Evolutionary conservation across 2,113 vertebrate genomes (phyloP).

Genomic region (Labeo catla): DNA sequence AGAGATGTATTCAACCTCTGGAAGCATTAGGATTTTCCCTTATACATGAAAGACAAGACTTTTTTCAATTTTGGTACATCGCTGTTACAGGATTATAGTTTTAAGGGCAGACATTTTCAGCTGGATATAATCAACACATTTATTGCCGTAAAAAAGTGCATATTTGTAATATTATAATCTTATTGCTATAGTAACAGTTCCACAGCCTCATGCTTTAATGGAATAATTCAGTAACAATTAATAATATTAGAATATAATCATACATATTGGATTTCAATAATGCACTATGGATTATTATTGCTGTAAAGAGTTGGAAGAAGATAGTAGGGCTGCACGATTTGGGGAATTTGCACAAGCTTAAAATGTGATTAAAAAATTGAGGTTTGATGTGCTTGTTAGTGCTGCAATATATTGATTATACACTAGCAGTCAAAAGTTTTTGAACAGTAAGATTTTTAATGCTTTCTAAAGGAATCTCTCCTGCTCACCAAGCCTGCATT

Average conservation of each 20-base stretch:
- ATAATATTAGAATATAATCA: conserved; percentile 20
- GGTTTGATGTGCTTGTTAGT: background rate
- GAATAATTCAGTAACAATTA: conserved; percentile 16
- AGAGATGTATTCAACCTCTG: conserved; percentile 12
- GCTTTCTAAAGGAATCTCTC: too few relatives aligned
- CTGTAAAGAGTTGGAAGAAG: conserved; percentile 56
- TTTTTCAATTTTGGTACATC: conserved; percentile 1
- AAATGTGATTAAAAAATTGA: background rate
- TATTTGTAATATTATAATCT: conserved; percentile 24
- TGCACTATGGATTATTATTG: conserved; percentile 58
- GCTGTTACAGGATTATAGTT: conserved; percentile 40
- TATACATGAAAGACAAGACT: background rate
- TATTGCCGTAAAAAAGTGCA: conserved; percentile 42
- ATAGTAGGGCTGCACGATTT: background rate
- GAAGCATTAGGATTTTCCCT: conserved; percentile 32
- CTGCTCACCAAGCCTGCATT: too few relatives aligned
- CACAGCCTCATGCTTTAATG: conserved; percentile 53
- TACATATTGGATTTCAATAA: conserved; percentile 31
- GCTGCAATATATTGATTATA: background rate
- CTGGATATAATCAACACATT: conserved; percentile 11
- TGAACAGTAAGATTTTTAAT: too few relatives aligned
- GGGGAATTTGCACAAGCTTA: background rate
- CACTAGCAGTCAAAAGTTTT: too few relatives aligned
- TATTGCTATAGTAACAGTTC: conserved; percentile 61
- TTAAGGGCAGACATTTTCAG: conserved; percentile 3